These are phyloP conservation scores for Allacma fusca DNA, from an alignment of 2,888 invertebrate genomes.

Conservation along the genomic window DNA sequence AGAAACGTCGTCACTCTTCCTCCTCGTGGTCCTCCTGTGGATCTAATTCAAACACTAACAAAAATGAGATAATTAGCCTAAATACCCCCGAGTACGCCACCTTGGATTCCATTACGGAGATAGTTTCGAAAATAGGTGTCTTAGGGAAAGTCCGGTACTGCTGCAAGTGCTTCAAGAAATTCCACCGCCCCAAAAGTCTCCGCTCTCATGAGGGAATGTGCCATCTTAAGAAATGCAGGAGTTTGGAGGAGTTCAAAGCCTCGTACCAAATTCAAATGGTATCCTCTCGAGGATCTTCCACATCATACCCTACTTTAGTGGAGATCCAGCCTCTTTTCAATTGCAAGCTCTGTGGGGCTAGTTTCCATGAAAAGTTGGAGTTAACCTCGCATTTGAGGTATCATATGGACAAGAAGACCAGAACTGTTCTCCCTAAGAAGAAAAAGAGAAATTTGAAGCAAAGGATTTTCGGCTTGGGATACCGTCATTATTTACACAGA, in stretches of 20 bases:
- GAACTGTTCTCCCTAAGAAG: no score
- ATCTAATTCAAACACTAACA: background rate
- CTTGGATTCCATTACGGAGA: background rate
- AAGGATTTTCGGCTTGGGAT: background rate
- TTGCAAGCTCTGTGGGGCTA: background rate
- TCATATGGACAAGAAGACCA: no score
- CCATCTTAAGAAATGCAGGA: background rate
- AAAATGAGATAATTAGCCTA: background rate
- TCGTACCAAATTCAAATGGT: conserved; percentile 19
- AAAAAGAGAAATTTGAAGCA: background rate
- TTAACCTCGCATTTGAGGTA: background rate
- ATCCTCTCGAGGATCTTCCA: background rate
- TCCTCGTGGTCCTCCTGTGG: background rate
- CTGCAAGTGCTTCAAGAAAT: conserved; percentile 10
- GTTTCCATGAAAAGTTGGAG: background rate
- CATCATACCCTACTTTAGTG: background rate
- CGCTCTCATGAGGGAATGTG: background rate
- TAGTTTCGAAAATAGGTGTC: no score
- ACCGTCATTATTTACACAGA: conserved; percentile 4
- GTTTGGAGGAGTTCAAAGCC: background rate
- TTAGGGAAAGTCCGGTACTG: conserved; percentile 10
- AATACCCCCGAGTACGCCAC: background rate
- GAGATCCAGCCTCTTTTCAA: background rate
- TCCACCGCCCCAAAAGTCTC: background rate
- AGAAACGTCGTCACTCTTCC: background rate